Evolutionary conservation across 2,797 vertebrate species (phyloP).

Genomic region (Setipinna tenuifilis): DNA sequence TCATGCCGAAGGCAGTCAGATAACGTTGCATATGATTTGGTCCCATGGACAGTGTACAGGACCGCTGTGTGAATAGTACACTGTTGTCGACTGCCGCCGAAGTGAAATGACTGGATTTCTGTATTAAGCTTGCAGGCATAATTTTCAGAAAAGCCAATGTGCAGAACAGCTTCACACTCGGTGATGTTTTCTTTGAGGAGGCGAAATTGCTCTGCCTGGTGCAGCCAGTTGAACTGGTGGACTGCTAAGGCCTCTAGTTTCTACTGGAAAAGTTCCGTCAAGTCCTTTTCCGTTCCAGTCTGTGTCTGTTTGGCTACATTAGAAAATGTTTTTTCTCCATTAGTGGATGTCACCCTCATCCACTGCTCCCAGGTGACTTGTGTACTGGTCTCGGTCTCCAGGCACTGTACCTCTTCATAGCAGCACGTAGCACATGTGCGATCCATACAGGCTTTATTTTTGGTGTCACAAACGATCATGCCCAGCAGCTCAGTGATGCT

Average conservation of each 20-base stretch:
- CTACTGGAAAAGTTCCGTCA: no score
- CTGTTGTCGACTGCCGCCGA: constrained; percentile 34
- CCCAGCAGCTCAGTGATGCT: constrained; percentile 37
- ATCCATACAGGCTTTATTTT: constrained; percentile 44
- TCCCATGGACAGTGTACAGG: constrained; percentile 36
- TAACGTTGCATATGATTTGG: constrained; percentile 38
- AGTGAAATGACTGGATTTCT: constrained; percentile 32
- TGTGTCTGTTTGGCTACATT: constrained; percentile 36
- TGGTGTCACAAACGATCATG: constrained; percentile 38
- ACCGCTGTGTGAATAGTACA: constrained; percentile 35
- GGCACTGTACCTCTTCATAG: constrained; percentile 38
- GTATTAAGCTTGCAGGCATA: constrained; percentile 30
- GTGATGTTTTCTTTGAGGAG: constrained; percentile 29
- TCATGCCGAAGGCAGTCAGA: constrained; percentile 41
- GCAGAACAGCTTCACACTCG: constrained; percentile 28
- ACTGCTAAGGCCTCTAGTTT: constrained; percentile 36
- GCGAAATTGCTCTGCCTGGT: constrained; percentile 27
- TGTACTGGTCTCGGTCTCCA: constrained; percentile 16
- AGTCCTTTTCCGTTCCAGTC: constrained; percentile 23
- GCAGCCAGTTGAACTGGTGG: constrained; percentile 38
- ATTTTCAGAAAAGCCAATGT: constrained; percentile 36
- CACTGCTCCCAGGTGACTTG: constrained; percentile 27
- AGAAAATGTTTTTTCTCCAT: constrained; percentile 40
- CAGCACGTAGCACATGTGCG: constrained; percentile 33
- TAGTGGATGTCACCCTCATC: background rate